Evolutionary conservation across 1,140 invertebrate genomes (phyloP).

Genomic region (Oryctes rhinoceros): DNA sequence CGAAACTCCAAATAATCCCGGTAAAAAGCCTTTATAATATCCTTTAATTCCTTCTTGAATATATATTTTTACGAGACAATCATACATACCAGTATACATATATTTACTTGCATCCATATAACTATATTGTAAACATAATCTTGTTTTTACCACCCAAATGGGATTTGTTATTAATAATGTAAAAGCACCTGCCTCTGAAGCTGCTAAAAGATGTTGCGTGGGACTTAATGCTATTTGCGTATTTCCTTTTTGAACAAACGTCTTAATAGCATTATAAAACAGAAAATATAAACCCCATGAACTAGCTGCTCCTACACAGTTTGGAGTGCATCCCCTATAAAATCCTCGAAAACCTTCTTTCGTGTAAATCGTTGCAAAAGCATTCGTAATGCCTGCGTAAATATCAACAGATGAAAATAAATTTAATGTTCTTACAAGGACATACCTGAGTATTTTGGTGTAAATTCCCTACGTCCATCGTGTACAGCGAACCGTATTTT

Average conservation of each 20-base stretch:
- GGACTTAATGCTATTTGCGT: conserved; percentile 81
- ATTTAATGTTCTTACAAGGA: background rate
- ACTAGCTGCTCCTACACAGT: conserved; percentile 93
- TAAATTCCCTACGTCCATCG: conserved; percentile 79
- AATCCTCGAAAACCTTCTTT: conserved; percentile 89
- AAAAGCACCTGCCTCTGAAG: conserved; percentile 88
- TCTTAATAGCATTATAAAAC: conserved; percentile 94
- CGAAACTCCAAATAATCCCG: conserved; percentile 96
- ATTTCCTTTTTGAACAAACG: conserved; percentile 84
- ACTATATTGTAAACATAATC: conserved; percentile 84
- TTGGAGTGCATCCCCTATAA: conserved; percentile 93
- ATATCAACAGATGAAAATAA: background rate
- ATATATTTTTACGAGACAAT: conserved; percentile 91
- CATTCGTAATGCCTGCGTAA: conserved; percentile 71
- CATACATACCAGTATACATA: conserved; percentile 86
- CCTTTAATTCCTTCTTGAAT: conserved; percentile 88
- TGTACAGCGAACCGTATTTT: conserved; percentile 98
- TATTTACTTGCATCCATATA: conserved; percentile 58
- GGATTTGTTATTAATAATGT: conserved; percentile 95
- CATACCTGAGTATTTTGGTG: conserved; percentile 85
- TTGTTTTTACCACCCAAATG: conserved; percentile 96
- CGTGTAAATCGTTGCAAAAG: conserved; percentile 83
- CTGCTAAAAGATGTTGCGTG: conserved; percentile 85
- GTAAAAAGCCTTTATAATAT: conserved; percentile 95
- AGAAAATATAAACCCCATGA: conserved; percentile 99